Base-by-base conservation (phyloP, 2,888 invertebrate species). In the Sesamia inferens region DNA sequence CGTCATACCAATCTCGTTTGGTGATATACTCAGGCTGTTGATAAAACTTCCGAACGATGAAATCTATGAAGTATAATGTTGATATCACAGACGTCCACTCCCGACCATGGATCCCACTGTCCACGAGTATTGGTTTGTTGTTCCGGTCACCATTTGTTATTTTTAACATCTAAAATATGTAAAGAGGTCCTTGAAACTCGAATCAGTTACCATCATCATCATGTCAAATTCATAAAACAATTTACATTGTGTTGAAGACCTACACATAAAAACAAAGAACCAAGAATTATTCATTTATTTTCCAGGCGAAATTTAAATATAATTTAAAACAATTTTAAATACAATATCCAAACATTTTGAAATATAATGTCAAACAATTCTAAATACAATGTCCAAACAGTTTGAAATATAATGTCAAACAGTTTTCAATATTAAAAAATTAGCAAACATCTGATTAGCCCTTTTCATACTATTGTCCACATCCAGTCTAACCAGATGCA, bases 111-210 rank as follows among this genome's bases (percentile, higher is more conserved):
- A 0, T 74, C 11, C 80, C 80, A 22, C 73, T 19, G 19, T 73
- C 73, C 24, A 80, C 69, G 2, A 80, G 57, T 22, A 80, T 31
- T 16, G 51, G 39, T 4, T 16, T 14, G 7, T 68, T 78, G 13
- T 42, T 10, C 22, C 2, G 8, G 10, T 48, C 13, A 2, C 65
- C 73, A 3, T 65, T 82, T 31, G 80, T 51, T 67, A 80, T 82
- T 63, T n/a, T 78, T 57, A 80, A 44, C 78, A 73, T 65, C 80
- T 80, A 54, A 44, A 81, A 79, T 19, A 14, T 47, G 39, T 39
- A 39, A 39, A 48, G 19, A 24, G 6, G 2, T 6, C 55, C n/a
- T 2, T 51, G 0, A 44, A 8, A 31, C 31, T 14, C 3, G 14
- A 44, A 11, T 22, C n/a, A 31, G 3, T 31, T 31, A 31, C 31